These are phyloP conservation scores for Peromyscus polionotus DNA, from an alignment of 2,113 vertebrate species.

Conservation along the genomic window DNA sequence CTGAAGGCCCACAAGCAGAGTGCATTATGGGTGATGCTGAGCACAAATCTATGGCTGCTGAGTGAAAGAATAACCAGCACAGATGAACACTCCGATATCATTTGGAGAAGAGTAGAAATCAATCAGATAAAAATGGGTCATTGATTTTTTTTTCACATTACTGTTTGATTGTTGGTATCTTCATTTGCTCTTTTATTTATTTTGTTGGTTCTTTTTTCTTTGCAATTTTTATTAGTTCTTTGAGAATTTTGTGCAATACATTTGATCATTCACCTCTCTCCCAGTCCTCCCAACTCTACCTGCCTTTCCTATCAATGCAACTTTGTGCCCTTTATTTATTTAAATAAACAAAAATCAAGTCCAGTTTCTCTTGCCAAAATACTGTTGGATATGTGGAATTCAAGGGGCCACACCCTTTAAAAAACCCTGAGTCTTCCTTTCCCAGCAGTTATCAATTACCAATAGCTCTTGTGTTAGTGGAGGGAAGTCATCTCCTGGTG, in stretches of 20 bases:
- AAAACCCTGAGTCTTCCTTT: not conserved
- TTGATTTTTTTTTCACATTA: slow-evolving; percentile 32
- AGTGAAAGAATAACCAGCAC: slow-evolving; percentile 13
- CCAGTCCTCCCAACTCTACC: not conserved
- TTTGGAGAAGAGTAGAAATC: slow-evolving; percentile 45
- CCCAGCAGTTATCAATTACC: not conserved
- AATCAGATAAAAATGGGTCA: slow-evolving; percentile 37
- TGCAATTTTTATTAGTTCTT: slow-evolving; percentile 1
- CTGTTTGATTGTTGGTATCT: slow-evolving; percentile 27
- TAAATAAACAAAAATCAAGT: not conserved
- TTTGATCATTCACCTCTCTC: not conserved
- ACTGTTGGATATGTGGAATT: not conserved
- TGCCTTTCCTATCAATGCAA: not conserved
- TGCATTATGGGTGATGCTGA: not conserved
- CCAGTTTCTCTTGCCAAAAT: not conserved
- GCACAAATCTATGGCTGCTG: not conserved
- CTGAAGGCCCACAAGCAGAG: fast-evolving
- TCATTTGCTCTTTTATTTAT: slow-evolving; percentile 50
- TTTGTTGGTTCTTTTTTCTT: not conserved
- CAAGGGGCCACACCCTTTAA: not conserved
- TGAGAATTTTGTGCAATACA: not conserved
- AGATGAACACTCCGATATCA: slow-evolving; percentile 6
- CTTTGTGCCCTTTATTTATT: not conserved
- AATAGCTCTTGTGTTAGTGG: no score
- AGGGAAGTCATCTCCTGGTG: not conserved